Conservation (phyloP, 2,797 vertebrate genomes). For the Cyprinodon diabolis region DNA sequence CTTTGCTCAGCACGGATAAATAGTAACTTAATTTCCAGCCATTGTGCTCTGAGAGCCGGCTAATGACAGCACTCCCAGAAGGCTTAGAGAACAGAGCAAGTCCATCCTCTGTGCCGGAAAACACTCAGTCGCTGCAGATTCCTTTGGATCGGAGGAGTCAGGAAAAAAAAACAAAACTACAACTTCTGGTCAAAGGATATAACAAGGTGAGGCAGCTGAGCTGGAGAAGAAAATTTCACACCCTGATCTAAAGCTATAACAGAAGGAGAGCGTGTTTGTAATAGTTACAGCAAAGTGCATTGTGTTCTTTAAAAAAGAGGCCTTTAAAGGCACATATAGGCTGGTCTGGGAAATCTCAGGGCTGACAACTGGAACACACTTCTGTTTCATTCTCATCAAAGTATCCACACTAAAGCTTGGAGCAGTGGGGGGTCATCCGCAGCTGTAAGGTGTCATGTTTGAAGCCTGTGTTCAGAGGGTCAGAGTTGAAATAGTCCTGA, state of each 20-base stretch:
- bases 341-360: slow-evolving; percentile 62
- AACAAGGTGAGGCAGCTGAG: slow-evolving; percentile 36
- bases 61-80: slow-evolving; percentile 83
- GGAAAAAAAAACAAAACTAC: slow-evolving; percentile 52
- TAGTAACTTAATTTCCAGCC: slow-evolving; percentile 87
- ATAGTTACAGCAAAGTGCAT: slow-evolving; percentile 2
- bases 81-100: slow-evolving; percentile 70
- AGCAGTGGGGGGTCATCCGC: slow-evolving; percentile 60
- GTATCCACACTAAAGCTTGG: slow-evolving; percentile 58
- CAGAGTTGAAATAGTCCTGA: slow-evolving; percentile 72
- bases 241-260: slow-evolving; percentile 29
- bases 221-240: slow-evolving; percentile 3
- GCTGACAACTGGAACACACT: slow-evolving; percentile 31
- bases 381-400: slow-evolving; percentile 50
- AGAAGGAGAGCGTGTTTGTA: slow-evolving; percentile 23
- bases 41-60: slow-evolving; percentile 83
- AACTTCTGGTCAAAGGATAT: slow-evolving; percentile 25
- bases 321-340: slow-evolving; percentile 19
- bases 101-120: slow-evolving; percentile 72
- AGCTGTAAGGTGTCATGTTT: slow-evolving; percentile 66
- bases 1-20: slow-evolving; percentile 86
- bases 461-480: slow-evolving; percentile 73
- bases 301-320: slow-evolving; percentile 14
- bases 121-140: slow-evolving; percentile 70
- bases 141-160: slow-evolving; percentile 70